Conservation (phyloP, 2,113 vertebrate species). For the Brienomyrus brachyistius region DNA sequence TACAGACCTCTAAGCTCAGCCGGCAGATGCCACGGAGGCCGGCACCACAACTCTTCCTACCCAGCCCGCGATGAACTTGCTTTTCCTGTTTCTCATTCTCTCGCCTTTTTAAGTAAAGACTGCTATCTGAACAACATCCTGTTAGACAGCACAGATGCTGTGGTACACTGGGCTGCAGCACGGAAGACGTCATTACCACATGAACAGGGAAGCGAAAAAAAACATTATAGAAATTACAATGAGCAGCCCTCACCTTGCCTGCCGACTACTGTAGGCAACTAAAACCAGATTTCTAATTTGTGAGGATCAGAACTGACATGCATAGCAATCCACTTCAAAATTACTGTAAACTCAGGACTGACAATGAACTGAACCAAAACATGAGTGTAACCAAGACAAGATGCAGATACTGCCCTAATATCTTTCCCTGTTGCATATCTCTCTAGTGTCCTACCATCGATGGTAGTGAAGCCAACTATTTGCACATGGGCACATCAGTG, state of each 20-base stretch:
- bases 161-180: not conserved
- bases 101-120: constrained; percentile 12
- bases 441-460: not conserved
- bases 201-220: not conserved
- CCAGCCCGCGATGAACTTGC: not conserved
- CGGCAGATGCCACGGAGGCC: not conserved
- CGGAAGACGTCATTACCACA: not conserved
- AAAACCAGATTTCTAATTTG: not conserved
- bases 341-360: not conserved
- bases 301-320: not conserved
- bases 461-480: not conserved
- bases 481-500: not conserved
- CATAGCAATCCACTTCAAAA: not conserved
- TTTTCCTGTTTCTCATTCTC: not conserved
- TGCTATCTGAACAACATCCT: constrained; percentile 8
- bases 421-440: not conserved
- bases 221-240: not conserved
- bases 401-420: not conserved
- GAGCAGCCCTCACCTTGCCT: not conserved
- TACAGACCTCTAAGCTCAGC: not conserved
- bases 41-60: not conserved
- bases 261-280: not conserved
- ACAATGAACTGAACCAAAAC: not conserved
- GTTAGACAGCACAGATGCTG: not conserved
- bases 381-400: not conserved